phyloP scores from a whole-genome alignment of 2,113 vertebrate genomes.

The Gavia stellata region DNA sequence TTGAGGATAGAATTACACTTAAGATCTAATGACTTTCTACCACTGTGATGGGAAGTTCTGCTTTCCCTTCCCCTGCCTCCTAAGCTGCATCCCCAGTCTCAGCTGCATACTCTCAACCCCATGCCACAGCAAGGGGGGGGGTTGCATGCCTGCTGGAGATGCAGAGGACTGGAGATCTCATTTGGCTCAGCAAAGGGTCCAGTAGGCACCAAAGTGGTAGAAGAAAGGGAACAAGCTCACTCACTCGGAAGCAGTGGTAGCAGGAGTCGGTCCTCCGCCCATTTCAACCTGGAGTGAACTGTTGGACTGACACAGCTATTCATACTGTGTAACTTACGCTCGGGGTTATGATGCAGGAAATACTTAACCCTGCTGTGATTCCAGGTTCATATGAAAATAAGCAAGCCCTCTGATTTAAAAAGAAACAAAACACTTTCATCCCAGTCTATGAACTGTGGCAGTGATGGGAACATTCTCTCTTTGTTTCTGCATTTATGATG shows the following conservation, averaged over 20 bases:
- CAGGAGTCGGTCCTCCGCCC: neutral
- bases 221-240: neutral
- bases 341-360: neutral
- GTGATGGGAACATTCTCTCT: neutral
- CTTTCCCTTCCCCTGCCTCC: neutral
- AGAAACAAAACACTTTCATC: neutral
- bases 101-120: neutral
- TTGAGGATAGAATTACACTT: neutral
- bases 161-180: neutral
- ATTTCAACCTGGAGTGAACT: neutral
- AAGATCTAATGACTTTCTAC: neutral
- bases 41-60: neutral
- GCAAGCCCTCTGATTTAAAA: neutral
- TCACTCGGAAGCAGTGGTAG: neutral
- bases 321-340: neutral
- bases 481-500: neutral
- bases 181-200: neutral
- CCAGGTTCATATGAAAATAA: neutral
- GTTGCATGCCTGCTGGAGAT: fast-evolving
- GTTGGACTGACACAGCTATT: neutral
- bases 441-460: neutral
- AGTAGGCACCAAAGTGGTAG: neutral
- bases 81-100: neutral
- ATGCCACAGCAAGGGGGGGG: no score
- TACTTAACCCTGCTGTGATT: neutral